Base-by-base conservation (phyloP, 2,113 vertebrate genomes). In the Misgurnus anguillicaudatus region DNA sequence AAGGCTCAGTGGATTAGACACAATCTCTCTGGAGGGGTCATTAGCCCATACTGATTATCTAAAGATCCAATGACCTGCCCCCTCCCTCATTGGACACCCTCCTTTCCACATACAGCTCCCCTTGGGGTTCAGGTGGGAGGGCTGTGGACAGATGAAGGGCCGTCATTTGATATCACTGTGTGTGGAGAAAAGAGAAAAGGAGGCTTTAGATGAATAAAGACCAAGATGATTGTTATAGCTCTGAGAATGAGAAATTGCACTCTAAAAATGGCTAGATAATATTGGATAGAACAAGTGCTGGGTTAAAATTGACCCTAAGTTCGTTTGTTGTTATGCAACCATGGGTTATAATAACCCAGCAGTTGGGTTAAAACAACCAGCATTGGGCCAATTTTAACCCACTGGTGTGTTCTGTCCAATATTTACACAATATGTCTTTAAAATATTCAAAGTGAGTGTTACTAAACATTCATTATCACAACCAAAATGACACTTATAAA, bases 1-100 rank as follows among this genome's bases (percentile, higher is more conserved):
- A 64, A 75, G 58, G 79, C 75, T 36, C 19, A 61, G 24, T 62
- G 83, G 86, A 87, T 87, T 86, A 87, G 83, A 86, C 75, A 74
- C 68, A 48, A n/a, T 80, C 68, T 86, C 84, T 86, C 86, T 86
- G 48, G 86, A 84, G 86, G 84, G 73, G 77, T 87, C 84, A 87
- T 87, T 87, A 87, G 77, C 83, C 81, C 70, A 76, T 78, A 81
- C 71, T 82, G 84, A 87, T 87, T 87, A 85, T 87, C 84, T 84
- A 82, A 84, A 83, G 83, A 87, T 83, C 81, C 74, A 66, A 58
- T 87, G 80, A 82, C 83, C 77, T 67, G 41, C 70, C 74, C 47
- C 69, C 73, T 77, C 53, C 63, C 69, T 16, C 77, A 62, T 65
- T 36, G 36, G 72, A 60, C 42, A 77, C 70, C 64, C 64, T 48